Evolutionary conservation across 2,888 invertebrate species (phyloP).

Genomic region (Ischnus inquisitorius): DNA sequence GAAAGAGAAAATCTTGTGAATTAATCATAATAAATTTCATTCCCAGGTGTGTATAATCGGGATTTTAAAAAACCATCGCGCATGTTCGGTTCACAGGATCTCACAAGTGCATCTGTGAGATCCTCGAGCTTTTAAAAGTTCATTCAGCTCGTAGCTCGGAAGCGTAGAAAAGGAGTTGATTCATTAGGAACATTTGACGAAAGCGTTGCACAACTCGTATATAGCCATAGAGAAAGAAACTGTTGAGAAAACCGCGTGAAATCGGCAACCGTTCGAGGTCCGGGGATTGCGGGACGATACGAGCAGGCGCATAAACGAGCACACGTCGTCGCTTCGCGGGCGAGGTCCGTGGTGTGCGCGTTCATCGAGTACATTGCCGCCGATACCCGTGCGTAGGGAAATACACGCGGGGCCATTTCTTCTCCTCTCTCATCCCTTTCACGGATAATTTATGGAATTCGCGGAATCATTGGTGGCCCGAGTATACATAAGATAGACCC

Average conservation of each 20-base stretch:
- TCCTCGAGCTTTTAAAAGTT: background rate
- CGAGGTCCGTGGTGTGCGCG: conserved; percentile 58
- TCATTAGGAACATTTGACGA: conserved; percentile 45
- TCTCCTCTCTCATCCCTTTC: conserved; percentile 68
- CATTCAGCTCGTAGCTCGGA: background rate
- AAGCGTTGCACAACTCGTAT: conserved; percentile 8
- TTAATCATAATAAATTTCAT: too few relatives aligned
- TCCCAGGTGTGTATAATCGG: too few relatives aligned
- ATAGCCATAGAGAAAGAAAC: conserved; percentile 30
- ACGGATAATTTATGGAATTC: conserved; percentile 72
- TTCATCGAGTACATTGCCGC: conserved; percentile 17
- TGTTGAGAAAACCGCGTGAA: conserved; percentile 57
- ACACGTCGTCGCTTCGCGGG: conserved; percentile 68
- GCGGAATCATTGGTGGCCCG: conserved; percentile 63
- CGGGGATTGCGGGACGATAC: conserved; percentile 24
- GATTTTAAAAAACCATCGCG: too few relatives aligned
- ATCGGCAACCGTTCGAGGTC: conserved; percentile 53
- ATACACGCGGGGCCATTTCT: conserved; percentile 62
- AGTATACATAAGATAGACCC: conserved; percentile 30
- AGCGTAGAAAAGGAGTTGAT: conserved; percentile 17
- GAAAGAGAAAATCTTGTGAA: too few relatives aligned
- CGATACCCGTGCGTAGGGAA: conserved; percentile 64
- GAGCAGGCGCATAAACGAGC: conserved; percentile 61
- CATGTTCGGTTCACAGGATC: too few relatives aligned
- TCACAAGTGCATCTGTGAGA: too few relatives aligned